phyloP scores from a whole-genome alignment of 2,797 vertebrate genomes.

The Sebastes iracundus region DNA sequence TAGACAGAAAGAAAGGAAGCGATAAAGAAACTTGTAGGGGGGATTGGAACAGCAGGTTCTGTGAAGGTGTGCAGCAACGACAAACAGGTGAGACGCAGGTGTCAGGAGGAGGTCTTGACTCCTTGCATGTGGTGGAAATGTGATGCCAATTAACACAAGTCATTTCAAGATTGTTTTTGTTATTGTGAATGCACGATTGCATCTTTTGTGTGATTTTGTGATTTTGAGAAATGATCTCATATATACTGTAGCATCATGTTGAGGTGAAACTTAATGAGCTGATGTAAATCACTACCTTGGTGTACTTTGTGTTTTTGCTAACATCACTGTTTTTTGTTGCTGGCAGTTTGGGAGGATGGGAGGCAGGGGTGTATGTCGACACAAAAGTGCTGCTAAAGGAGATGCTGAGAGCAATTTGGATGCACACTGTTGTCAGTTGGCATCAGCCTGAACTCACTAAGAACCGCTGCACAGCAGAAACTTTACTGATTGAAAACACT shows the following conservation, averaged over 20 bases:
- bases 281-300: background rate
- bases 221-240: background rate
- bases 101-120: conserved; percentile 29
- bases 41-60: conserved; percentile 71
- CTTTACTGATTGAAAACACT: conserved; percentile 39
- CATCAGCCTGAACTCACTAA: conserved; percentile 35
- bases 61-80: conserved; percentile 65
- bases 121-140: conserved; percentile 1
- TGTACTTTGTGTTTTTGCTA: conserved; percentile 10
- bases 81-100: conserved; percentile 83
- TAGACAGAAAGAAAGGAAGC: conserved; percentile 42
- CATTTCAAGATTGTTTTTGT: background rate
- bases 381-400: conserved; percentile 40
- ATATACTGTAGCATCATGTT: background rate
- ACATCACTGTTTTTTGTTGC: conserved; percentile 15
- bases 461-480: conserved; percentile 33
- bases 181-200: background rate
- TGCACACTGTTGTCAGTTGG: conserved; percentile 38
- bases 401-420: conserved; percentile 51
- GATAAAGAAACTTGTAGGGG: conserved; percentile 53
- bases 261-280: conserved; percentile 2
- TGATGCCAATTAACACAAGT: conserved; percentile 4
- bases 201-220: background rate
- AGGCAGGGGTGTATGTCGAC: conserved; percentile 8
- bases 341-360: conserved; percentile 34